A percentile compares a stretch with the other conserved stretches of the same genome.
phyloP scores from a whole-genome alignment of 2,113 vertebrate species.

The Turdus rufiventris region DNA sequence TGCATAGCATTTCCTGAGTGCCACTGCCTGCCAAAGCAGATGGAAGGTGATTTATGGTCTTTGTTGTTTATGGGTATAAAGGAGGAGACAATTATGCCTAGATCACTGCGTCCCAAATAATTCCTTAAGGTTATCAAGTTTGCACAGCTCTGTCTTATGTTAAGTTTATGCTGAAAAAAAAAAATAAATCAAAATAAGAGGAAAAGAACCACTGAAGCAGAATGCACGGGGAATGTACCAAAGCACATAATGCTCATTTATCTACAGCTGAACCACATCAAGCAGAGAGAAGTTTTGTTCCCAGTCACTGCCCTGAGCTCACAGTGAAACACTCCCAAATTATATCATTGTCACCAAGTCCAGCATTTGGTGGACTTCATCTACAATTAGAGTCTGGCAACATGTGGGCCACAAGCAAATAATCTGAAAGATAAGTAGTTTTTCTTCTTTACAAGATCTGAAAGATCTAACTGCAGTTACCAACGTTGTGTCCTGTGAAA shows the following conservation, averaged over 20 bases:
- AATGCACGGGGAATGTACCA: background rate
- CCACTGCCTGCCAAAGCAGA: background rate
- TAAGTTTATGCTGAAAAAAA: background rate
- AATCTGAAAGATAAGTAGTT: background rate
- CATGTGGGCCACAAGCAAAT: background rate
- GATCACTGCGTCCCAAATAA: background rate
- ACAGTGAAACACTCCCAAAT: background rate
- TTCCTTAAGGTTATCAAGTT: slow-evolving; percentile 31
- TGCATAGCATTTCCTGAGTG: background rate
- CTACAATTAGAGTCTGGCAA: background rate
- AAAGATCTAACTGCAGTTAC: background rate
- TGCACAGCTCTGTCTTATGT: background rate
- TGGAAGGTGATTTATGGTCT: slow-evolving; percentile 29
- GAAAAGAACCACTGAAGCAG: background rate
- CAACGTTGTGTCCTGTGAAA: background rate
- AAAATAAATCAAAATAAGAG: background rate
- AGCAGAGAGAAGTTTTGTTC: background rate
- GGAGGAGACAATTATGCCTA: background rate
- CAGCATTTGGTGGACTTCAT: background rate
- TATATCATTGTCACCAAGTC: background rate
- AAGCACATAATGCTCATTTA: background rate
- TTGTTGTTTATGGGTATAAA: background rate
- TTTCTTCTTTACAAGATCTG: background rate
- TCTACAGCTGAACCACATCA: background rate
- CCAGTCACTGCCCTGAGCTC: background rate